These are phyloP conservation scores for Anticlea derivata DNA, from an alignment of 2,888 invertebrate species.

Conservation along the genomic window DNA sequence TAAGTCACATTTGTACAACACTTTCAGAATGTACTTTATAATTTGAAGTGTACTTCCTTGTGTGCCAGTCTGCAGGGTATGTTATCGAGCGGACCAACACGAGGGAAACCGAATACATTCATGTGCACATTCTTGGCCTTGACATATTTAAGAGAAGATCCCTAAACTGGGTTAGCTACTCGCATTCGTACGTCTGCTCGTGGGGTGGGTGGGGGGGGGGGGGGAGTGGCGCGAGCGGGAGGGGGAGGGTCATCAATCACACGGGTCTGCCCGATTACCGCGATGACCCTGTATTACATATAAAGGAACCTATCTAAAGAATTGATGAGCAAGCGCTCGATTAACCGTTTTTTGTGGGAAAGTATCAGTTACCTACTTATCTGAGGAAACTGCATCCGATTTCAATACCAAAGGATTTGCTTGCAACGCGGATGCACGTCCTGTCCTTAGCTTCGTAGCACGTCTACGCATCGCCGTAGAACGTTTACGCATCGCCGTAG, in stretches of 20 bases:
- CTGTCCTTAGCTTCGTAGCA: too few species aligned
- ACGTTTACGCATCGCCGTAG: conserved; percentile 1
- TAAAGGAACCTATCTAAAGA: conserved; percentile 34
- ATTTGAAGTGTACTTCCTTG: background rate
- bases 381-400: background rate
- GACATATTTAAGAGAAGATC: conserved; percentile 30
- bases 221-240: background rate
- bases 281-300: conserved; percentile 40
- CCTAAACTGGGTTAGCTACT: conserved; percentile 31
- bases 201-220: background rate
- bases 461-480: background rate
- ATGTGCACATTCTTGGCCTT: conserved; percentile 26
- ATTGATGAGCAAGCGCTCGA: conserved; percentile 34
- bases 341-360: conserved; percentile 28
- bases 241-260: conserved; percentile 40
- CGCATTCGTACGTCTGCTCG: conserved; percentile 15
- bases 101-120: conserved; percentile 6
- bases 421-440: too few species aligned
- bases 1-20: background rate
- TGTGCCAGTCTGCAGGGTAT: background rate
- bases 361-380: background rate
- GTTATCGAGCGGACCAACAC: background rate
- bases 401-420: background rate
- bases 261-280: conserved; percentile 35
- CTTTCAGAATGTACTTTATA: background rate